Conservation (phyloP, 1,140 invertebrate species). For the Oedothorax gibbosus region DNA sequence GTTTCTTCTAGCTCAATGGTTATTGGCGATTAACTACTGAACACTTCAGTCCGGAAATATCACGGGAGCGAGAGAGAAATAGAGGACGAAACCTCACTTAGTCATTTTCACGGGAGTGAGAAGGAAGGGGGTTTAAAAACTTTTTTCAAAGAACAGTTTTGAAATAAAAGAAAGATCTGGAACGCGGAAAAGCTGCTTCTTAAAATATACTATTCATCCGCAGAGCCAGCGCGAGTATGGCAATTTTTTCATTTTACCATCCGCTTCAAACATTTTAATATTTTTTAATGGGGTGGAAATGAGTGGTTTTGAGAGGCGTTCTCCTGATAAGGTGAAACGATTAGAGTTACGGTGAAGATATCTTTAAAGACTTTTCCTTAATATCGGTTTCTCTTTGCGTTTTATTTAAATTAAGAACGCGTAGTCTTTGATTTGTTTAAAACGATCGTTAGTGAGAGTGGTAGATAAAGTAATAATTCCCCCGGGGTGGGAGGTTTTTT, state of each 20-base stretch:
- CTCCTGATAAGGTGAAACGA: constrained; percentile 37
- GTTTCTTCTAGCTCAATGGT: too few relatives aligned
- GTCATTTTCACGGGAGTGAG: too few relatives aligned
- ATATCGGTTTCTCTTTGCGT: neutral
- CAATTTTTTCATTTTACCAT: constrained; percentile 42
- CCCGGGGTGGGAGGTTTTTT: neutral
- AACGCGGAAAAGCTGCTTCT: too few relatives aligned
- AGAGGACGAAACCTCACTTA: too few relatives aligned
- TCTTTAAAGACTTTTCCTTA: constrained; percentile 29
- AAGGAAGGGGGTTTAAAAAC: too few relatives aligned
- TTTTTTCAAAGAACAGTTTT: neutral
- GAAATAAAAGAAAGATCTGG: neutral
- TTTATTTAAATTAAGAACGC: constrained; percentile 38
- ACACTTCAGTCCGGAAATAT: too few relatives aligned
- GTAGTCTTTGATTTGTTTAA: constrained; percentile 33
- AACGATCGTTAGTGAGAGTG: constrained; percentile 21
- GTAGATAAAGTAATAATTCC: constrained; percentile 14
- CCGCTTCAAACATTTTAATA: constrained; percentile 52
- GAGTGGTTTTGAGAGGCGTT: constrained; percentile 53
- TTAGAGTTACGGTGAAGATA: constrained; percentile 34
- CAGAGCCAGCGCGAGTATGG: constrained; percentile 45
- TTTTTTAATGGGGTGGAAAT: constrained; percentile 60
- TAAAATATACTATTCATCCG: too few relatives aligned
- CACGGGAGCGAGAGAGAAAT: too few relatives aligned
- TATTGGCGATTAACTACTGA: too few relatives aligned